Base-by-base conservation (phyloP, 2,113 vertebrate species). In the Sclerurus mexicanus region DNA sequence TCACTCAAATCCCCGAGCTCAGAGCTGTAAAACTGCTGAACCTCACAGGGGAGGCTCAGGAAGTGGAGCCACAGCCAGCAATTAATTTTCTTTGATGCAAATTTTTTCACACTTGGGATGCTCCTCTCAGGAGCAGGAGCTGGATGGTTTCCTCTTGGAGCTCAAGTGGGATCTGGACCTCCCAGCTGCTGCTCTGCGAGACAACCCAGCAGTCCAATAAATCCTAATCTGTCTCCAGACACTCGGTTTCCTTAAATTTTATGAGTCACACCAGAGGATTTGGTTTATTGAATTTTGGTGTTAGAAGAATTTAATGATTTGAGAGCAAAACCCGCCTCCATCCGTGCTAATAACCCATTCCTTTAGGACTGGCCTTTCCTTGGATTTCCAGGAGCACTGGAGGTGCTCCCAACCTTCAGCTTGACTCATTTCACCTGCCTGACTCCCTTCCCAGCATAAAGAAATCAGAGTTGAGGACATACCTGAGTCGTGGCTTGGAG, bases 21-120 rank as follows among this genome's bases (percentile, higher is more conserved):
- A 39, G 79, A 96, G 62, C 68, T 91, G 64, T 35, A 83, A 62
- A 94, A 87, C 55, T 24, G 16, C 49, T 86, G 85, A 83, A 62
- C 31, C 22, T 31, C 37, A 62, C 19, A 15, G 58, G 50, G 19
- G 44, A 11, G 93, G 69, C 22, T 35, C 88, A 58, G 69, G 16
- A 80, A 87, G 60, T 23, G 21, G 15, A 0, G 1, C 62, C 47
- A 80, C 22, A 50, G 59, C 30, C 53, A 74, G 78, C 49, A 28
- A 67, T 94, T 89, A 2, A 55, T 55, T 75, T 35, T 25, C 25
- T 85, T 42, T 4, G 11, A 79, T 47, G 25, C 10, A 60, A 76
- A 1, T 35, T 33, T 55, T 94, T 77, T 67, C 7, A 1, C 55
- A 4, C 5, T 1, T 42, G 23, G 37, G 46, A 55, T 11, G 3